Evolutionary conservation across 2,113 vertebrate genomes (phyloP), one percentile per base, ranked within the genome.

Genomic region (Coptodon rendalli): DNA sequence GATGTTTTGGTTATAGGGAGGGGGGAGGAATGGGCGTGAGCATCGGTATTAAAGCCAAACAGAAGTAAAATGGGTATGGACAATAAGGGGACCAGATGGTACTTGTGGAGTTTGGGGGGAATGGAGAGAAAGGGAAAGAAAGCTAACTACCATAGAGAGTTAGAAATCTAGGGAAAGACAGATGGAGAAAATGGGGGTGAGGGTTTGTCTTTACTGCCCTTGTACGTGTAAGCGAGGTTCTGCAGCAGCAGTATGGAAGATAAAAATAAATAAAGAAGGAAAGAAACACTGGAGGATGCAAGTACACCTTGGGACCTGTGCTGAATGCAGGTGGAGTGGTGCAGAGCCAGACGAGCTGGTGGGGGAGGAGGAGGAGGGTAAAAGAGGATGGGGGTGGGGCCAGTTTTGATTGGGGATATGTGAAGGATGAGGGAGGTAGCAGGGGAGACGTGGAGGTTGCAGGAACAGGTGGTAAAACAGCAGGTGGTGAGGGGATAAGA

Each of bases 381-480:
- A 87, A 61, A 61, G 16, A 9, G 52, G 82, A 11, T 76, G 36
- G 48, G 52, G 71, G 53, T 14, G 54, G 31, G 40, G 6, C 24
- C 16, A 52, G 10, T 59, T 40, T 54, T 45, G 56, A 52, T 53
- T 68, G 61, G 68, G 61, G 14, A 56, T 38, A 71, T 71, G 66
- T 82, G 86, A 91, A 63, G 38, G 87, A 83, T 87, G 81, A 85
- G n/a, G 36, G n/a, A 79, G 88, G 85, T 82, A 59, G 73, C 43
- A 63, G 71, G 80, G 83, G 87, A 91, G 82, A 81, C 5, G 53
- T 50, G 83, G 87, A 91, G 87, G 91, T 88, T 88, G 83, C 83
- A 89, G 82, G 91, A 93, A 92, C 95, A 96, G 95, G 95, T 95
- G 94, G 93, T 82, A 81, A 78, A 91, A 94, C 93, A 91, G 94